phyloP scores from a whole-genome alignment of 2,888 invertebrate genomes.

The Hemaris fuciformis region DNA sequence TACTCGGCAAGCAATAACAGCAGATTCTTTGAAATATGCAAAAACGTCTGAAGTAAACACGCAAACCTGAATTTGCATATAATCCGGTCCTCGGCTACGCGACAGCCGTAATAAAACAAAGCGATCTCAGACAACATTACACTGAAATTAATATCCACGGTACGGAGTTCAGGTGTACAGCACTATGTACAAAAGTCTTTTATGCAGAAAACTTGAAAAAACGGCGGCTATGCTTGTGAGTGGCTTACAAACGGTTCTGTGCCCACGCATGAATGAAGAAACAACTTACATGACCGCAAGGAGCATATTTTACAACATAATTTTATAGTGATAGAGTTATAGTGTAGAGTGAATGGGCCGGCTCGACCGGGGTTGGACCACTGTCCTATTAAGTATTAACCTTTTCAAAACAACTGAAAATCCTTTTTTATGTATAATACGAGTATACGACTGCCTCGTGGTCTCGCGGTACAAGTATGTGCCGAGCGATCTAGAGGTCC shows the following conservation, averaged over 20 bases:
- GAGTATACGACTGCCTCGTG: no score
- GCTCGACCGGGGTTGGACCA: no score
- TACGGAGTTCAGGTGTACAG: background rate
- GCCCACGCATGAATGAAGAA: background rate
- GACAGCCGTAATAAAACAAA: background rate
- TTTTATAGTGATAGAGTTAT: no score
- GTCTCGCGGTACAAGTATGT: no score
- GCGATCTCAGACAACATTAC: background rate
- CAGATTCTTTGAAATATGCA: background rate
- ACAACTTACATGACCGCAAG: background rate
- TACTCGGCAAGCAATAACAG: background rate
- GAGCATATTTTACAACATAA: no score
- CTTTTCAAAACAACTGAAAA: no score
- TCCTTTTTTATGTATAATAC: no score
- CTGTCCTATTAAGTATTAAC: no score
- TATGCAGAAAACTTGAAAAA: background rate
- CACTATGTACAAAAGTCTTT: background rate
- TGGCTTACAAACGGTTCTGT: background rate
- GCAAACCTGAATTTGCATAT: constrained; percentile 4
- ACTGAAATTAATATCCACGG: constrained; percentile 1
- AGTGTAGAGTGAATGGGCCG: no score
- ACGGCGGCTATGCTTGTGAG: no score
- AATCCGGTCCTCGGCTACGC: background rate
- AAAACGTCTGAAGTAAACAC: background rate
- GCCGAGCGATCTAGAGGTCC: no score